These are phyloP conservation scores for Macrocentrus cingulum DNA, from an alignment of 1,140 invertebrate genomes.

Conservation along the genomic window DNA sequence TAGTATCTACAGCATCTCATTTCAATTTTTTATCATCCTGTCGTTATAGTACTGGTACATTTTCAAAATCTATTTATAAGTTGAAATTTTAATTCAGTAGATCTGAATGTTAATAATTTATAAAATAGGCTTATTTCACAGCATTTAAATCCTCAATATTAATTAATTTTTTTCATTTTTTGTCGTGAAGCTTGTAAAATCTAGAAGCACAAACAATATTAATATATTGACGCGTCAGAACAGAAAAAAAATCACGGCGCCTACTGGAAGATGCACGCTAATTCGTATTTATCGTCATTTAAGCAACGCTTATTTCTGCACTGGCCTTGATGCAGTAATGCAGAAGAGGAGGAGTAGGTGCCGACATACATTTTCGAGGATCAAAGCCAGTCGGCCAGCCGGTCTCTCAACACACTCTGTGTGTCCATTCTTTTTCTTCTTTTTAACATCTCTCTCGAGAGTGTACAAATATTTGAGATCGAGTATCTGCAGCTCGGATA, in stretches of 20 bases:
- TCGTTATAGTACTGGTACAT: neutral
- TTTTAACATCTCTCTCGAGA: neutral
- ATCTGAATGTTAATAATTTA: no score
- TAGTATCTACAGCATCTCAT: neutral
- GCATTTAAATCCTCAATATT: neutral
- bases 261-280: constrained; percentile 3
- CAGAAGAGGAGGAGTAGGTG: neutral
- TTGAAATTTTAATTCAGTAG: no score
- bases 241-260: constrained; percentile 14
- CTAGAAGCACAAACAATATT: neutral
- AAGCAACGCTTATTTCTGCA: neutral
- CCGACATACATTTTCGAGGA: constrained; percentile 20
- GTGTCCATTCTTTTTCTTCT: neutral
- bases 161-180: neutral
- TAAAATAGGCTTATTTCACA: no score
- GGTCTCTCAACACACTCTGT: constrained; percentile 6
- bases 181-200: no score
- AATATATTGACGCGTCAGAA: neutral
- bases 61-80: no score
- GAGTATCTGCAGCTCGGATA: constrained; percentile 8
- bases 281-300: constrained; percentile 23
- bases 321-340: constrained; percentile 15
- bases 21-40: neutral
- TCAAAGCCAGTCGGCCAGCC: constrained; percentile 23
- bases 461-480: constrained; percentile 18